Evolutionary conservation across 2,888 invertebrate genomes (phyloP).

Genomic region (Brachypalpus laphriformis): DNA sequence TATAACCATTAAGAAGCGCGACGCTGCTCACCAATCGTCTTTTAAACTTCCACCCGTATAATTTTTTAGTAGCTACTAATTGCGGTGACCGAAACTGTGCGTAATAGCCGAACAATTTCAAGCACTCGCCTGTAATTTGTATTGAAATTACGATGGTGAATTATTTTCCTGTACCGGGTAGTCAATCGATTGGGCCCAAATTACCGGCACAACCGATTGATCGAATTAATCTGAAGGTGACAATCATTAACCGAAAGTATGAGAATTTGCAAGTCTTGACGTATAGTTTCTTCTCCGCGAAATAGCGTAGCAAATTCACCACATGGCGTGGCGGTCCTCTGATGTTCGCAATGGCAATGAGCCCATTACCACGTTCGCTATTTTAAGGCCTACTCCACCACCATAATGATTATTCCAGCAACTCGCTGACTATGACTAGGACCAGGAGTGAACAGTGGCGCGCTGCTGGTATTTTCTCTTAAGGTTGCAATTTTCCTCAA

Average conservation of each 20-base stretch:
- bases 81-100: slow-evolving; percentile 10
- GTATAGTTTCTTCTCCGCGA: slow-evolving; percentile 20
- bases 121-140: slow-evolving; percentile 61
- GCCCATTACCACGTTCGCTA: slow-evolving; percentile 54
- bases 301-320: slow-evolving; percentile 25
- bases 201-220: slow-evolving; percentile 57
- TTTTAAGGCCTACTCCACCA: slow-evolving; percentile 37
- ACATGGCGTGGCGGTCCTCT: slow-evolving; percentile 45
- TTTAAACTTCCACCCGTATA: slow-evolving; percentile 40
- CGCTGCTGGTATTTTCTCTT: slow-evolving; percentile 53
- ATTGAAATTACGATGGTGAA: slow-evolving; percentile 37
- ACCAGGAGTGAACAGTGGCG: slow-evolving; percentile 18
- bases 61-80: slow-evolving; percentile 56
- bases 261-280: slow-evolving; percentile 70
- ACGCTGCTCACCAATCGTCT: slow-evolving; percentile 9
- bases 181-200: slow-evolving; percentile 46
- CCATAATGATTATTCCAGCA: slow-evolving; percentile 42
- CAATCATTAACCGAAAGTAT: slow-evolving; percentile 72
- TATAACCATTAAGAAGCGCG: background rate
- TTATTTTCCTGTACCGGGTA: slow-evolving; percentile 23
- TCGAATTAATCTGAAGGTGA: slow-evolving; percentile 70
- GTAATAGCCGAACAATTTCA: slow-evolving; percentile 54
- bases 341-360: slow-evolving; percentile 49
- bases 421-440: slow-evolving; percentile 27
- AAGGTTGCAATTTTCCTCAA: slow-evolving; percentile 71